phyloP scores from a whole-genome alignment of 2,113 vertebrate species.

The Melierax canorus region DNA sequence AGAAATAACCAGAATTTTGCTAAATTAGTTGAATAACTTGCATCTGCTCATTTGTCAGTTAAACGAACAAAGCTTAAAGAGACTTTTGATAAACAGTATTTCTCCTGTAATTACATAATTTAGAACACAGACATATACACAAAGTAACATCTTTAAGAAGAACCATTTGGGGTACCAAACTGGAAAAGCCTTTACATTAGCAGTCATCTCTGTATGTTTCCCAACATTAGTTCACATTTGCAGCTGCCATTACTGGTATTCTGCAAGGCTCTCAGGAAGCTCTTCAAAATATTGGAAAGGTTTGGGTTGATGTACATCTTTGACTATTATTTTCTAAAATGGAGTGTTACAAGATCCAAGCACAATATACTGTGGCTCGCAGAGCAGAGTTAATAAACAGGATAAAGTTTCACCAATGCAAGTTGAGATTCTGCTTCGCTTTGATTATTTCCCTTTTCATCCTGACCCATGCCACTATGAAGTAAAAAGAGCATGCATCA shows the following conservation, averaged over 20 bases:
- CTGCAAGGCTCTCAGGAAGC: too few species aligned
- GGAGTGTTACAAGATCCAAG: slow-evolving; percentile 64
- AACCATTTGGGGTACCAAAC: fast-evolving
- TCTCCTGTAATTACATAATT: neutral
- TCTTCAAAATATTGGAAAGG: too few species aligned
- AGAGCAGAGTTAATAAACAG: slow-evolving; percentile 60
- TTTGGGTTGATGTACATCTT: too few species aligned
- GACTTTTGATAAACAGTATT: neutral
- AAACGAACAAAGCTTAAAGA: neutral
- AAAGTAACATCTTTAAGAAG: neutral
- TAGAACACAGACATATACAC: neutral
- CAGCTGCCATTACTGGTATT: too few species aligned
- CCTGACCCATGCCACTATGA: neutral
- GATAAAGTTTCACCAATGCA: slow-evolving; percentile 52
- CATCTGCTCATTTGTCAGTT: neutral
- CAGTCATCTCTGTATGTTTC: neutral
- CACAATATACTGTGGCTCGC: slow-evolving; percentile 10
- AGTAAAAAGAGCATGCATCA: neutral
- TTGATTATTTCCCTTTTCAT: slow-evolving; percentile 55
- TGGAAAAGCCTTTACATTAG: neutral
- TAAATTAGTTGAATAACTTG: neutral
- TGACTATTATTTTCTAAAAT: slow-evolving; percentile 63
- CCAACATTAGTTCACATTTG: neutral
- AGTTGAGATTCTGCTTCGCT: slow-evolving; percentile 37
- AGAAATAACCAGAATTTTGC: neutral